Evolutionary conservation across 35 echinoderm and acorn worm genomes (phyloP).

Genomic region (Ophiothrix spiculata): DNA sequence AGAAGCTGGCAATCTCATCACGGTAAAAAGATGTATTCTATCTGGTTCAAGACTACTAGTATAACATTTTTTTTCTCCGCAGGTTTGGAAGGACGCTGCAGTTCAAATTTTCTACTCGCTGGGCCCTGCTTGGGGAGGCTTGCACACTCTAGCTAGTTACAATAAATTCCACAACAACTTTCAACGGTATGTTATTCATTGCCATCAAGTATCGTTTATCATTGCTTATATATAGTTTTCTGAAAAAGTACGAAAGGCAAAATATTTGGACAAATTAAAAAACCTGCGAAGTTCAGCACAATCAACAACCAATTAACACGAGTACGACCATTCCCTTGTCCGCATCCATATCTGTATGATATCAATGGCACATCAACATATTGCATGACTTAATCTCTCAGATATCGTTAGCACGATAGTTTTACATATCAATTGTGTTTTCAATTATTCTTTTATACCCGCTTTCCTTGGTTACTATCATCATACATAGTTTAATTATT

Average conservation of each 20-base stretch:
- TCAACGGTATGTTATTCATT: constrained; percentile 32
- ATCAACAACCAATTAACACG: not conserved
- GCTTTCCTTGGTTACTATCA: no score
- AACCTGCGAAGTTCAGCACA: not conserved
- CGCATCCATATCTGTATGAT: no score
- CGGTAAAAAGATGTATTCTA: no score
- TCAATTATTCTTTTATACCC: no score
- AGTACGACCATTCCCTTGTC: no score
- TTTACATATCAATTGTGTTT: no score
- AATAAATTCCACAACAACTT: constrained; percentile 69
- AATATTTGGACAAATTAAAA: not conserved
- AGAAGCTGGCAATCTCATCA: no score
- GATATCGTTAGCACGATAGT: no score
- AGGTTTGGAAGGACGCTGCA: constrained; percentile 78
- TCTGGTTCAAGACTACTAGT: no score
- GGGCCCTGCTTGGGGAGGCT: constrained; percentile 58
- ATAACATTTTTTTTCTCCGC: no score
- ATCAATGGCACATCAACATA: no score
- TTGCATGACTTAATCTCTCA: no score
- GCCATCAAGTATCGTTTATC: not conserved
- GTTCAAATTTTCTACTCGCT: constrained; percentile 71
- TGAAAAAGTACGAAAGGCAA: not conserved
- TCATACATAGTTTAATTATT: not conserved
- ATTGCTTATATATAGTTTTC: not conserved
- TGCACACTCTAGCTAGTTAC: constrained; percentile 65